These are phyloP conservation scores for Machaerirhynchus nigripectus DNA, from an alignment of 2,113 vertebrate species.

Conservation along the genomic window DNA sequence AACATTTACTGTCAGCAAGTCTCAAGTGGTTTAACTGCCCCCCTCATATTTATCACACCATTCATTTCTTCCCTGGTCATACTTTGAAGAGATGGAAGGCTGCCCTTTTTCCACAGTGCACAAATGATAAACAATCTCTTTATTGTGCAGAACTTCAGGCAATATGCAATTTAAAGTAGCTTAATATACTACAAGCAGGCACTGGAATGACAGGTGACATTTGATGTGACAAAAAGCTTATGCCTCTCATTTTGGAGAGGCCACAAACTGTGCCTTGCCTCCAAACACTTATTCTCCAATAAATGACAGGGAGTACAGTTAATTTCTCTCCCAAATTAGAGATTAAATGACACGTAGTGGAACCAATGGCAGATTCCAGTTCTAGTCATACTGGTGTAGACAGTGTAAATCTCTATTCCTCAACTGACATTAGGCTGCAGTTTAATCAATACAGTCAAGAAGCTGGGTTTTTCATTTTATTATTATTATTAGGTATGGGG, in stretches of 20 bases:
- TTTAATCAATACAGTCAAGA: not conserved
- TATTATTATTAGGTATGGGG: not conserved
- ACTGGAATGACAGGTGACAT: conserved; percentile 13
- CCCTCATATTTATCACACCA: not conserved
- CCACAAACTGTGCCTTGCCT: not conserved
- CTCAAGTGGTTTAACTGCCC: not conserved
- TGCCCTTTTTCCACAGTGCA: not conserved
- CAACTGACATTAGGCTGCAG: not conserved
- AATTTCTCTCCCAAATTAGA: not conserved
- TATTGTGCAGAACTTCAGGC: not conserved
- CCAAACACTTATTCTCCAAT: not conserved
- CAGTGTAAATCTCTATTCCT: not conserved
- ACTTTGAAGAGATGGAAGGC: not conserved
- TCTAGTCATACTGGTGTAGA: not conserved
- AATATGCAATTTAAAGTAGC: not conserved
- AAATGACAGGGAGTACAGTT: not conserved
- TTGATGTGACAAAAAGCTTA: not conserved
- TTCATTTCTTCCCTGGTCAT: not conserved
- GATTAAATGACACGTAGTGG: not conserved
- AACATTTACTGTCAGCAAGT: not conserved
- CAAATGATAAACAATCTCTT: not conserved
- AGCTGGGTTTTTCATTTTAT: not conserved
- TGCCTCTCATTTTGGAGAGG: not conserved
- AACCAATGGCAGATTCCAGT: not conserved
- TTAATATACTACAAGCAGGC: not conserved